phyloP scores from a whole-genome alignment of 2,113 vertebrate genomes.

The Arenaria interpres region DNA sequence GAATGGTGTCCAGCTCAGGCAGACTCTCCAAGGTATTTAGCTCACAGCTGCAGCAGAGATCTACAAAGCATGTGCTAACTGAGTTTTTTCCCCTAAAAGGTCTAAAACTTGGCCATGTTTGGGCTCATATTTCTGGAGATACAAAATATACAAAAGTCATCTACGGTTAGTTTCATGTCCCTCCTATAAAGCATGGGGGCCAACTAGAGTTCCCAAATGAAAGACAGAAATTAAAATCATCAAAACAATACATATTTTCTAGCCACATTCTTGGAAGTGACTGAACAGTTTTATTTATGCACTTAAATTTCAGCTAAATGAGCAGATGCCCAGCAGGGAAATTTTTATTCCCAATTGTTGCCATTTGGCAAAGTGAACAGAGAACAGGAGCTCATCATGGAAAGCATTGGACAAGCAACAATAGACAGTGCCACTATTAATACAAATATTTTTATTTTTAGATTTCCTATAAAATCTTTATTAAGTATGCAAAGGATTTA shows the following conservation, averaged over 20 bases:
- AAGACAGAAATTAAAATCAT: conserved; percentile 32
- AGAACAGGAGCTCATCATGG: background rate
- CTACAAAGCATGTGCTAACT: background rate
- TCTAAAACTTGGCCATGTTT: background rate
- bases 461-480: conserved; percentile 18
- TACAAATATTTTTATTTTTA: conserved; percentile 41
- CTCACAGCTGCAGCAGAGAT: background rate
- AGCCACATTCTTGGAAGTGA: conserved; percentile 8
- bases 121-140: background rate
- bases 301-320: conserved; percentile 31
- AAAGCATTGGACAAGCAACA: background rate
- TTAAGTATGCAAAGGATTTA: background rate
- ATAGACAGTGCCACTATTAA: background rate
- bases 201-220: background rate
- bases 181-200: background rate
- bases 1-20: background rate
- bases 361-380: background rate
- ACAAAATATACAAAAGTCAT: background rate
- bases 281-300: conserved; percentile 6
- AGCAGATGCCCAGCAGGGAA: conserved; percentile 21
- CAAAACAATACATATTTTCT: conserved; percentile 39
- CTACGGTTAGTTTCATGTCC: background rate
- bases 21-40: conserved; percentile 6
- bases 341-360: conserved; percentile 28
- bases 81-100: background rate